These are phyloP conservation scores for Mesoclemmys tuberculata DNA, from an alignment of 2,113 vertebrate genomes.

Conservation along the genomic window DNA sequence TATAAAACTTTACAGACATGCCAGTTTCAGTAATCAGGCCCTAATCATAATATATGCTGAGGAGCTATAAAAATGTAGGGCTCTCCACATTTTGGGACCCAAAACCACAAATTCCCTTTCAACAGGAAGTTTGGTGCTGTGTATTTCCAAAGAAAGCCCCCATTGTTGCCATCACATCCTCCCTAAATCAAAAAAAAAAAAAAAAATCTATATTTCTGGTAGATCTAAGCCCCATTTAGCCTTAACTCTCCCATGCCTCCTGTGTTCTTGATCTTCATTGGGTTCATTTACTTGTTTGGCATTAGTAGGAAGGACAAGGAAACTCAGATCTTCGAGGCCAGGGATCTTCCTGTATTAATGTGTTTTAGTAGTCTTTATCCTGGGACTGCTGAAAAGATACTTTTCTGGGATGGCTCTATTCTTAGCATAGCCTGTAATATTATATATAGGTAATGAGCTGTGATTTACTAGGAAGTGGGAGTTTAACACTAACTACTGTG, in stretches of 20 bases:
- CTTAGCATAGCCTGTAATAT: background rate
- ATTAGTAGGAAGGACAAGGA: background rate
- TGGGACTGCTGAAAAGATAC: background rate
- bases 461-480: conserved; percentile 38
- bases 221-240: background rate
- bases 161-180: background rate
- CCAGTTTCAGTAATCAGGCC: background rate
- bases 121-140: background rate
- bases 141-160: background rate
- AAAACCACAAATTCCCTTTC: background rate
- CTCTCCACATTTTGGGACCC: background rate
- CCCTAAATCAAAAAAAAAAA: background rate
- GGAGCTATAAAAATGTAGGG: background rate
- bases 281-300: background rate
- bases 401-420: background rate
- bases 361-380: background rate
- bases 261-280: background rate
- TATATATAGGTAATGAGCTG: conserved; percentile 12
- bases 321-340: background rate
- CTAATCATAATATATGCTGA: background rate
- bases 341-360: background rate
- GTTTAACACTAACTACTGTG: background rate
- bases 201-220: background rate
- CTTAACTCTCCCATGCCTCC: background rate
- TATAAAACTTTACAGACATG: background rate